Percentiles rank a stretch among this genome's conserved stretches.
phyloP scores from a whole-genome alignment of 1,140 invertebrate genomes.

The Drosophila sechellia region DNA sequence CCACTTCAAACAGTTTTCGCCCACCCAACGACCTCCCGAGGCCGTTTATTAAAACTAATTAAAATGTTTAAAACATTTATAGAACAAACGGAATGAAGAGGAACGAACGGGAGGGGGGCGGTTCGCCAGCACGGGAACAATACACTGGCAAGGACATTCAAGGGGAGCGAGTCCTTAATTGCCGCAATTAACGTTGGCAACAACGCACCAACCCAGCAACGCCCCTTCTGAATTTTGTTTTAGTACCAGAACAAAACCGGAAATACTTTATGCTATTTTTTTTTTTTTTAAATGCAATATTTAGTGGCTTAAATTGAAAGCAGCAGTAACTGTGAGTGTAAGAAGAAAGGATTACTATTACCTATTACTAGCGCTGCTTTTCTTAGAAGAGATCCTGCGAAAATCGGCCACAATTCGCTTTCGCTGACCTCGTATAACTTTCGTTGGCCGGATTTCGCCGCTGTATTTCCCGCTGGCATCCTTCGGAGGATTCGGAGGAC shows the following conservation, averaged over 20 bases:
- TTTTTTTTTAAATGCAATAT: not conserved
- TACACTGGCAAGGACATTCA: constrained; percentile 32
- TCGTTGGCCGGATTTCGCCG: constrained; percentile 12
- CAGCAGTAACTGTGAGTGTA: too few relatives aligned
- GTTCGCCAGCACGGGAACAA: constrained; percentile 4
- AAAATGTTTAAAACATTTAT: constrained; percentile 66
- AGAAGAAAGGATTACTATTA: too few relatives aligned
- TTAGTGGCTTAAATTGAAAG: too few relatives aligned
- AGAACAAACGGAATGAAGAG: constrained; percentile 57
- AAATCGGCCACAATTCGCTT: constrained; percentile 17
- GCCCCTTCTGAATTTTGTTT: constrained; percentile 5
- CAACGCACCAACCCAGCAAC: not conserved
- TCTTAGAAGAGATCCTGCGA: not conserved
- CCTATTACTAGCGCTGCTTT: too few relatives aligned
- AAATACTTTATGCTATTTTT: not conserved
- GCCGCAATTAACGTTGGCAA: constrained; percentile 46
- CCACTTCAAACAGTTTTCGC: constrained; percentile 53
- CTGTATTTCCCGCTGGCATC: constrained; percentile 11
- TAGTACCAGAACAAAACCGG: not conserved
- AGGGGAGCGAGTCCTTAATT: constrained; percentile 39
- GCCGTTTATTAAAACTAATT: constrained; percentile 63
- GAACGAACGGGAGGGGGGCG: not conserved
- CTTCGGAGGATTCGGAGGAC: constrained; percentile 8
- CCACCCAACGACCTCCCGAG: not conserved
- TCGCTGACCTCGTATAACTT: constrained; percentile 26